Base-by-base conservation (phyloP, 2,888 invertebrate genomes). In the Lycocerus yunnanus region DNA sequence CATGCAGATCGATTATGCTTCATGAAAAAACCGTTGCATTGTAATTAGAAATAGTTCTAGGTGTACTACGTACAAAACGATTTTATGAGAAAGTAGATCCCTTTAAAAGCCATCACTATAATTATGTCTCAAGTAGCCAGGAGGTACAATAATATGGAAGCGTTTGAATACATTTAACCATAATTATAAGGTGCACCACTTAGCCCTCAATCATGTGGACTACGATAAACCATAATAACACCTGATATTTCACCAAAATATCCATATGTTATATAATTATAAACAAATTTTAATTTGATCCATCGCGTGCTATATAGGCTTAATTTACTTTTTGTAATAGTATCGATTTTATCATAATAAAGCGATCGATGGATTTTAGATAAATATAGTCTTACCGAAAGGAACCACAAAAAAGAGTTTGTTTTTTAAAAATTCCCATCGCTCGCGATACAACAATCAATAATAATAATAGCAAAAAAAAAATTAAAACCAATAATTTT, bases 141-240 rank as follows among this genome's bases (percentile, higher is more conserved):
- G 76, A 76, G 77, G 77, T 74, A 77, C 72, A 66, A 76, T 73
- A 74, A 73, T 61, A 71, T 73, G 70, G 77, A 76, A 77, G 75
- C 74, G 73, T 76, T 75, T 75, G 77, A 74, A 76, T 77, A 72
- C 73, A 73, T 77, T 76, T 77, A 74, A 66, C 74, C 73, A 72
- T 78, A 78, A 78, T 78, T 78, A 77, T 76, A 76, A 69, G 78
- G 73, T 78, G 74, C 63, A 18, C 20, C 61, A 66, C 74, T 72
- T 58, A 69, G 68, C 74, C 78, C 77, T 78, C 74, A 77, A 78
- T 78, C 76, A 77, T 77, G 75, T 76, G 77, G 77, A 77, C 68
- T 78, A 72, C 74, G 74, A 75, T 77, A 77, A 77, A 75, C 75
- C 66, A 74, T 78, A 78, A 78, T 77, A 75, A 73, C 75, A 74